Conservation (phyloP, 2,888 invertebrate species). For the Limnephilus marmoratus region DNA sequence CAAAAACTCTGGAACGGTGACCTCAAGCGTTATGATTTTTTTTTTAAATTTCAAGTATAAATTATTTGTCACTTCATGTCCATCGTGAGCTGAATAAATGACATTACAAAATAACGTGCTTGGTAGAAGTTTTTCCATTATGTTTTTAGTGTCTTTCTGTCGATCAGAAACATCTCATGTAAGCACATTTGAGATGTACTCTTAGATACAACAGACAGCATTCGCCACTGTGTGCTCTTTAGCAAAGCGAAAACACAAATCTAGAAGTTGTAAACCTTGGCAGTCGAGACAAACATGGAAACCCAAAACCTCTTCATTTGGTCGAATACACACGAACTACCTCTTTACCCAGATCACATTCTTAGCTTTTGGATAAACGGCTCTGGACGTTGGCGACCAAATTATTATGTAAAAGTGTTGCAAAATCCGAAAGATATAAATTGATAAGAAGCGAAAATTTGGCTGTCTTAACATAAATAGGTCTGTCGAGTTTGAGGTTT, state of each 20-base stretch:
- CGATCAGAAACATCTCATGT: background rate
- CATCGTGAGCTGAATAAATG: background rate
- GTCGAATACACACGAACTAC: background rate
- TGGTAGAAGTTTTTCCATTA: background rate
- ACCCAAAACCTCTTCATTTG: background rate
- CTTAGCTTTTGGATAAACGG: background rate
- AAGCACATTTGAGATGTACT: background rate
- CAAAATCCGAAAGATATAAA: no score
- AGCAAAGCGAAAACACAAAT: background rate
- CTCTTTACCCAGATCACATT: background rate
- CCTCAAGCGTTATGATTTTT: no score
- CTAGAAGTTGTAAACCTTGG: background rate
- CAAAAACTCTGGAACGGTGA: no score
- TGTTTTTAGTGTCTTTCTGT: conserved; percentile 9
- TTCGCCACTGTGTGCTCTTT: background rate
- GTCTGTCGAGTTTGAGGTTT: no score
- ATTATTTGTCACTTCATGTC: no score
- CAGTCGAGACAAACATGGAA: background rate
- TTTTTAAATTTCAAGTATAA: no score
- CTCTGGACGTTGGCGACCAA: no score
- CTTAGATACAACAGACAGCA: background rate
- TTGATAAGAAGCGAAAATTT: no score
- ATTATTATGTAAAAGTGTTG: no score
- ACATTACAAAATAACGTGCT: background rate
- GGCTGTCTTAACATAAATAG: no score